Evolutionary conservation across 2,888 invertebrate species (phyloP).

Genomic region (Halictus ligatus): DNA sequence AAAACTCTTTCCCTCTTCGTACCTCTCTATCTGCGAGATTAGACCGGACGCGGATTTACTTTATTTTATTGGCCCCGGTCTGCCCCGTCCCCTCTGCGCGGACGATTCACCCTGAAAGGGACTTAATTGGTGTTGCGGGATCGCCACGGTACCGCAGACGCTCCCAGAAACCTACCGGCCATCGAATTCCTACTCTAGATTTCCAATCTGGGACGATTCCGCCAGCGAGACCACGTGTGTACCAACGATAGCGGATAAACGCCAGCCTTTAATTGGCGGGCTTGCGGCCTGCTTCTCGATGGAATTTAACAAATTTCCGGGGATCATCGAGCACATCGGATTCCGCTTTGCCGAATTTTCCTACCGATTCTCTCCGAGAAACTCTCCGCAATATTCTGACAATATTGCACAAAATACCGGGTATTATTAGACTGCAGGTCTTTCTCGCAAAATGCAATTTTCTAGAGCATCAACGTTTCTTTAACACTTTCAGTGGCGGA

Average conservation of each 20-base stretch:
- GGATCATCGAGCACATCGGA: background rate
- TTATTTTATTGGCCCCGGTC: conserved; percentile 76
- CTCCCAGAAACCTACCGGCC: conserved; percentile 50
- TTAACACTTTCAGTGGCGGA: no score
- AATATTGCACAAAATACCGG: no score
- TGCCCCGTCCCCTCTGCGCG: conserved; percentile 33
- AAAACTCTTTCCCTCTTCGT: conserved; percentile 52
- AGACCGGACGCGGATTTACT: conserved; percentile 80
- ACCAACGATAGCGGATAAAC: conserved; percentile 2
- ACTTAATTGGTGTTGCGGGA: conserved; percentile 79
- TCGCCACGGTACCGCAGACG: conserved; percentile 70
- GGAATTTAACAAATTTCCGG: conserved; percentile 15
- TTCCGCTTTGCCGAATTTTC: background rate
- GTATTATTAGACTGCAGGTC: no score
- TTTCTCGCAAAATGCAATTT: no score
- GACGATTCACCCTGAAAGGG: conserved; percentile 73
- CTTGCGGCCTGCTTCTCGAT: conserved; percentile 9
- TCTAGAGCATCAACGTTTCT: no score
- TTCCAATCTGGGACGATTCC: conserved; percentile 59
- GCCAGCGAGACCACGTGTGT: conserved; percentile 13
- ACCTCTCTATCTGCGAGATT: conserved; percentile 78
- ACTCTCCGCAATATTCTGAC: background rate
- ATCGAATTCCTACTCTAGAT: conserved; percentile 62
- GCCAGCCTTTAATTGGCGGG: conserved; percentile 33
- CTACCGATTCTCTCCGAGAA: background rate